phyloP scores from a whole-genome alignment of 2,113 vertebrate species.

The Struthidea cinerea region DNA sequence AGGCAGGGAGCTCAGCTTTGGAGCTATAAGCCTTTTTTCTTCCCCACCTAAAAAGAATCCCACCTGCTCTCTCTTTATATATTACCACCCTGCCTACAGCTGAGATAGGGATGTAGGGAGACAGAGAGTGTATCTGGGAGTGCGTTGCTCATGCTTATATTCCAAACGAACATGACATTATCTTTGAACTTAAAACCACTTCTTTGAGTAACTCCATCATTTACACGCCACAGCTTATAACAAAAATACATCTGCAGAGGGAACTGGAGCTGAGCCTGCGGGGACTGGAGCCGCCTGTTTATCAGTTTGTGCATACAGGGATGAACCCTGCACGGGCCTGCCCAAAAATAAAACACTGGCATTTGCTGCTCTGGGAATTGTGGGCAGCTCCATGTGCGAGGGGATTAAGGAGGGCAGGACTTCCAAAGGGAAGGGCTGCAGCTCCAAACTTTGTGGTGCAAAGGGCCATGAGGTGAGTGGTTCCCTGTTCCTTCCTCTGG shows the following conservation, averaged over 20 bases:
- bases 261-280: background rate
- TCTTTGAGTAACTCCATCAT: background rate
- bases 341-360: background rate
- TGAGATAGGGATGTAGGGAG: background rate
- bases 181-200: constrained; percentile 46
- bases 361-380: background rate
- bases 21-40: background rate
- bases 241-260: background rate
- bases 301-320: background rate
- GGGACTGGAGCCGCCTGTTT: background rate
- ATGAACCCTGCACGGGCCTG: background rate
- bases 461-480: background rate
- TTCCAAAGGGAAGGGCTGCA: background rate
- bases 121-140: background rate
- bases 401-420: background rate
- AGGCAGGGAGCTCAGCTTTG: constrained; percentile 7
- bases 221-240: background rate
- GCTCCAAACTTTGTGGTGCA: background rate
- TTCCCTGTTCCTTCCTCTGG: background rate
- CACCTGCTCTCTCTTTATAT: constrained; percentile 21
- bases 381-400: background rate
- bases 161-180: constrained; percentile 21
- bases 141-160: background rate
- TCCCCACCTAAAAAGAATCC: background rate
- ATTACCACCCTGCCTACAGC: background rate